Evolutionary conservation across 2,113 vertebrate genomes (phyloP), one percentile per base, ranked within the genome.

Genomic region (Centropristis striata): DNA sequence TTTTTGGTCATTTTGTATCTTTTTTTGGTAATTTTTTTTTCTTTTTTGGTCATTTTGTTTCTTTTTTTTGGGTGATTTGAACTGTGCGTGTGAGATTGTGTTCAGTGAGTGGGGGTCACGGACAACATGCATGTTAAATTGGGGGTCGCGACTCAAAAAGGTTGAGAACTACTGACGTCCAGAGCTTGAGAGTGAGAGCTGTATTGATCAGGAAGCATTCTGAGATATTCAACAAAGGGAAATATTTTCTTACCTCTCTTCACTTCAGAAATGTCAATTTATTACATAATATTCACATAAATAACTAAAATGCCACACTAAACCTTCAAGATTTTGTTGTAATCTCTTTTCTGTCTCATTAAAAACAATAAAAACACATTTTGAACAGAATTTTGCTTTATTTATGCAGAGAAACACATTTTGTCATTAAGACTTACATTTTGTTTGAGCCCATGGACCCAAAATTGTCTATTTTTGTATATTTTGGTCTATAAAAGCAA

Each of bases 401-500:
- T 94, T 95, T 74, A 90, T 83, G 83, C 86, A 93, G 93, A 94
- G 86, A 94, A 95, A 95, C 93, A 95, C 94, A 87, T 91, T 92
- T 95, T 94, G 95, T 96, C 95, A 95, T 95, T 93, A 92, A 95
- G 94, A 96, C 95, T 96, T 96, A 96, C 95, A 95, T 95, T 96
- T 95, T 94, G 93, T 95, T 96, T 95, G 95, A 95, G 94, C 83
- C 94, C 83, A 90, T 74, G 89, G 95, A 94, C 95, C 87, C 95
- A 96, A 96, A 32, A 95, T 91, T 91, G 58, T 95, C 91, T 80
- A 89, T 88, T 89, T 86, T 86, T 87, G 46, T 92, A 68, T 85
- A 89, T 90, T 89, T 92, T 91, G 81, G 83, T 87, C 91, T 92
- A 92, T 71, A 92, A 94, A 95, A 94, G 92, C 89, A 89, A 91